Conservation (phyloP, 2,888 invertebrate genomes). For the Stegophylla sp. region DNA sequence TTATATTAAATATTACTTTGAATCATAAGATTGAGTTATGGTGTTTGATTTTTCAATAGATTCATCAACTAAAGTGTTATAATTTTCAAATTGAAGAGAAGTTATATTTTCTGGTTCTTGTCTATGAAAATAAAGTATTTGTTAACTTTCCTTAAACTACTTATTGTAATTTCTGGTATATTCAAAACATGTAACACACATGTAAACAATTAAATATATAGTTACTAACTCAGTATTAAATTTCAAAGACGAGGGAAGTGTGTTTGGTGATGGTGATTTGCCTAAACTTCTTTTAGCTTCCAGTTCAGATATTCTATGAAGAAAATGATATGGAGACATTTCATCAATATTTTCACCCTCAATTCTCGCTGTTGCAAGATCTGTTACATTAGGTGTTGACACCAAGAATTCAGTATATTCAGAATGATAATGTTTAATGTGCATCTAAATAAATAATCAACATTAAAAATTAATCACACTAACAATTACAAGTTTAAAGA, state of each 20-base stretch:
- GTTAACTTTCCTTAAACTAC: not conserved
- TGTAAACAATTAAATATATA: not conserved
- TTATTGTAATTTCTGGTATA: too few relatives aligned
- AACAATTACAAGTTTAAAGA: not conserved
- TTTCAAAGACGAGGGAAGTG: conserved; percentile 10
- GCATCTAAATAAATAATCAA: conserved; percentile 70
- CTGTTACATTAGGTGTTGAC: conserved; percentile 83
- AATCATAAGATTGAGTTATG: conserved; percentile 27
- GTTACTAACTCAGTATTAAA: conserved; percentile 30
- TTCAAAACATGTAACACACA: too few relatives aligned
- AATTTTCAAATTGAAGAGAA: conserved; percentile 33
- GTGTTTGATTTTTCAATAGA: conserved; percentile 28
- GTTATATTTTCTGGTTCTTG: conserved; percentile 11
- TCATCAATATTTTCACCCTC: conserved; percentile 61
- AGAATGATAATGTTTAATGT: conserved; percentile 92
- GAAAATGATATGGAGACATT: conserved; percentile 58
- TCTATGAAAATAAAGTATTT: conserved; percentile 17
- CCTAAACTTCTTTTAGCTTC: conserved; percentile 56
- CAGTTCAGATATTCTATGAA: conserved; percentile 60
- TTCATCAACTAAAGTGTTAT: not conserved
- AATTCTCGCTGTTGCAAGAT: conserved; percentile 79
- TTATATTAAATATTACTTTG: conserved; percentile 35
- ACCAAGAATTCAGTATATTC: conserved; percentile 79
- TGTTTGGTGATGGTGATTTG: not conserved
- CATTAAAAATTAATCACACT: too few relatives aligned